A percentile compares a stretch with the other conserved stretches of the same genome.
phyloP scores from a whole-genome alignment of 2,113 vertebrate species.

The Neofelis nebulosa region DNA sequence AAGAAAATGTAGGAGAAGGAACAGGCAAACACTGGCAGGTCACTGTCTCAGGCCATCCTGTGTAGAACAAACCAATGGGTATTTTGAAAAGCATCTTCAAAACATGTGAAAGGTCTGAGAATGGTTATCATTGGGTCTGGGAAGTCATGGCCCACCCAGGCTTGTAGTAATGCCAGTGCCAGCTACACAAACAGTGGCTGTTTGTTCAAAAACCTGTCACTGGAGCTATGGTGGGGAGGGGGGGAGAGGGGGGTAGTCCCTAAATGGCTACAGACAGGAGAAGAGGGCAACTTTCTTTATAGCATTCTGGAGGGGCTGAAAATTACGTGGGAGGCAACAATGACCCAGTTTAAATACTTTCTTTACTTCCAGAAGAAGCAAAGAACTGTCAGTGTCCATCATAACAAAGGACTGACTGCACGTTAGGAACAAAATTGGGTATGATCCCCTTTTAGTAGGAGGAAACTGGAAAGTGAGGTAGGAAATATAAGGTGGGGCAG shows the following conservation, averaged over 20 bases:
- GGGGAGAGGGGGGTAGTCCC: neutral
- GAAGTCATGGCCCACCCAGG: constrained; percentile 8
- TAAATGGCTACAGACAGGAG: neutral
- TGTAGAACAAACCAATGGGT: neutral
- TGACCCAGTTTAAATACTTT: neutral
- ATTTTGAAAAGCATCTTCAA: constrained; percentile 54
- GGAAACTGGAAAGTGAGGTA: neutral
- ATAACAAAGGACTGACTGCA: neutral
- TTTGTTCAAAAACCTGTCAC: neutral
- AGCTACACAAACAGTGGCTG: neutral
- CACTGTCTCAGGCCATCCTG: neutral
- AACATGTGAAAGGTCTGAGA: constrained; percentile 24
- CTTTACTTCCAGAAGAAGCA: neutral
- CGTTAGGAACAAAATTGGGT: neutral
- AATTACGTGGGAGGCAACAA: neutral
- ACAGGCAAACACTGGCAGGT: neutral
- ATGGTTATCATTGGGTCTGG: neutral
- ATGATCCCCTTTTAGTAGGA: neutral
- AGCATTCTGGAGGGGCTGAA: neutral
- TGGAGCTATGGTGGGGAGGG: neutral
- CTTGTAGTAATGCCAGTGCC: neutral
- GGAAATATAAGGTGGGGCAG: neutral
- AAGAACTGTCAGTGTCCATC: neutral
- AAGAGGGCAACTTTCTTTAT: neutral
- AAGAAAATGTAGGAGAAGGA: neutral